Conservation (phyloP, 2,888 invertebrate species). For the Augochlorella aurata region DNA sequence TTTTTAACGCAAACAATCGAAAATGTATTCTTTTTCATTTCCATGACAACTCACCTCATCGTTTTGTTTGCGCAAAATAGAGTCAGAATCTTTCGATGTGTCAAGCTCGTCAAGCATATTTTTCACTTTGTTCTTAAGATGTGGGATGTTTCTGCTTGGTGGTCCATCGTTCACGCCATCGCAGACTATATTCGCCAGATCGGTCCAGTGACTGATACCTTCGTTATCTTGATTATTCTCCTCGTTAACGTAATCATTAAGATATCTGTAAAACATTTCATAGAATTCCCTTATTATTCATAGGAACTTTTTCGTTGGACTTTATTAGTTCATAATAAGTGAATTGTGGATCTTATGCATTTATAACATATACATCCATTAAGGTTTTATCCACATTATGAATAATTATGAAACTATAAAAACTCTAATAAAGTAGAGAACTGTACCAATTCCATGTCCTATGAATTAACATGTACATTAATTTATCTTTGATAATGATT, state of each 20-base stretch:
- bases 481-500: background rate
- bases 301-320: background rate
- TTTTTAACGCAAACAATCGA: too few relatives aligned
- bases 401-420: too few relatives aligned
- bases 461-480: background rate
- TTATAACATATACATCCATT: too few relatives aligned
- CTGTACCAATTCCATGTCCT: too few relatives aligned
- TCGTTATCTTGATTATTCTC: constrained; percentile 70
- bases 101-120: constrained; percentile 30
- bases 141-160: constrained; percentile 63
- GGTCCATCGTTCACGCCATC: constrained; percentile 72
- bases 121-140: constrained; percentile 53
- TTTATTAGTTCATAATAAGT: background rate
- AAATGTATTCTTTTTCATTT: too few relatives aligned
- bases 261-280: constrained; percentile 50
- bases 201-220: constrained; percentile 76
- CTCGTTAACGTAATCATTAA: constrained; percentile 66
- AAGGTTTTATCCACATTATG: too few relatives aligned
- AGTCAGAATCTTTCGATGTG: constrained; percentile 51
- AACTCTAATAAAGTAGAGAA: too few relatives aligned
- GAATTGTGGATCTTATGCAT: too few relatives aligned
- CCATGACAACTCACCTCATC: constrained; percentile 52
- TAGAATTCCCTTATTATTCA: background rate
- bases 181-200: constrained; percentile 78
- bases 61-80: constrained; percentile 47